These are phyloP conservation scores for Lepidurus couesii DNA, from an alignment of 1,140 invertebrate genomes.

Conservation along the genomic window DNA sequence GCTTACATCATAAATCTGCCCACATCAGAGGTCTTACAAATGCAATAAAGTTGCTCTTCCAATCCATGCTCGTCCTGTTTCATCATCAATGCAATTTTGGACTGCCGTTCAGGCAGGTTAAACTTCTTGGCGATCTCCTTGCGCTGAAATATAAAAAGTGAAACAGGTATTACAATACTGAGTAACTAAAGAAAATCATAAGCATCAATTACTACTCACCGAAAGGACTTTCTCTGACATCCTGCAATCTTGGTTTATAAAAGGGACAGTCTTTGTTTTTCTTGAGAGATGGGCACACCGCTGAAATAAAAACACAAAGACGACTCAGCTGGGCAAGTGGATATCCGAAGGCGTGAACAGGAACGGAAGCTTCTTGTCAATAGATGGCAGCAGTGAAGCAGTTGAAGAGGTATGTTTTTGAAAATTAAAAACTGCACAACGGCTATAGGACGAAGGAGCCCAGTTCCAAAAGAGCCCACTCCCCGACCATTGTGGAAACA, in stretches of 20 bases:
- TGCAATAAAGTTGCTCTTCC: slow-evolving; percentile 74
- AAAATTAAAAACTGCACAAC: too few relatives aligned
- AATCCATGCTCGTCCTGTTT: slow-evolving; percentile 64
- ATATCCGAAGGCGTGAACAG: too few relatives aligned
- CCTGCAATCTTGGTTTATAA: neutral
- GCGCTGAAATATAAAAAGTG: slow-evolving; percentile 53
- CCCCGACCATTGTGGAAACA: too few relatives aligned
- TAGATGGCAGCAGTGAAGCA: too few relatives aligned
- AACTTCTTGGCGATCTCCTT: slow-evolving; percentile 86
- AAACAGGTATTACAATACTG: neutral
- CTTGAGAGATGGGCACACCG: too few relatives aligned
- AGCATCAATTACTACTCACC: neutral
- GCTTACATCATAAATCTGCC: slow-evolving; percentile 93
- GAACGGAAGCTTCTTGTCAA: too few relatives aligned
- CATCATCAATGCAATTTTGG: slow-evolving; percentile 80
- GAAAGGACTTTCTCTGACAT: neutral
- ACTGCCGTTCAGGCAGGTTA: slow-evolving; percentile 79
- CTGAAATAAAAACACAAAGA: too few relatives aligned
- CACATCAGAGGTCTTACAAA: slow-evolving; percentile 86
- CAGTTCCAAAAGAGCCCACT: too few relatives aligned
- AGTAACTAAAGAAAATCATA: neutral
- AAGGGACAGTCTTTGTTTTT: too few relatives aligned
- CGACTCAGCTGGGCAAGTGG: too few relatives aligned
- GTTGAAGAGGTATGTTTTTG: too few relatives aligned
- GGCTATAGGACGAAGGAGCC: too few relatives aligned